Conservation (phyloP, 2,797 vertebrate species). For the Orientallactaga sibirica region DNA sequence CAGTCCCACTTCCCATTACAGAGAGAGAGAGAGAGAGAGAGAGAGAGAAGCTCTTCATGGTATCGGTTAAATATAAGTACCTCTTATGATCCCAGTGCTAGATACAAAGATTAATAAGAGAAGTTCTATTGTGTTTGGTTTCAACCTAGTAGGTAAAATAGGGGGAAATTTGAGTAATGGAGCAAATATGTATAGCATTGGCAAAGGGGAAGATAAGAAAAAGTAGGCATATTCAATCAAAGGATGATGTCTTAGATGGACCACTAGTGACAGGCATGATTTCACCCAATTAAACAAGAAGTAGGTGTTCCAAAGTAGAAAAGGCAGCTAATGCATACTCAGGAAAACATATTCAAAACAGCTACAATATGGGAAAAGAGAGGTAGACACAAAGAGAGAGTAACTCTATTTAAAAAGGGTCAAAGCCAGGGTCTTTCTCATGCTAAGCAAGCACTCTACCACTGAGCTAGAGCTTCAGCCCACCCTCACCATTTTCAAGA, state of each 20-base stretch:
- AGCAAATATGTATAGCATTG: background rate
- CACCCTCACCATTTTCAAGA: background rate
- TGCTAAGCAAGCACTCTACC: background rate
- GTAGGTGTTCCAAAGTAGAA: background rate
- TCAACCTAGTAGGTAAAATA: background rate
- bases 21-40: background rate
- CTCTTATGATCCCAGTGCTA: background rate
- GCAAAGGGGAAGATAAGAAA: background rate
- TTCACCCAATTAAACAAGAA: background rate
- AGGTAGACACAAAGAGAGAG: background rate
- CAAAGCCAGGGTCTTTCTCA: background rate
- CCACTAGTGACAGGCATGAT: background rate
- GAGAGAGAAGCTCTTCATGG: background rate
- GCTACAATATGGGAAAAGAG: too few species aligned
- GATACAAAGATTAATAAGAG: background rate
- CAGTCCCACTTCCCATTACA: background rate
- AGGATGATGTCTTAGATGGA: background rate
- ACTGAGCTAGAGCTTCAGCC: background rate
- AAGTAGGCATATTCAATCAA: background rate
- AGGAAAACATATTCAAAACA: background rate
- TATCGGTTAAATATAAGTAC: background rate
- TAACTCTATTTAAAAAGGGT: background rate
- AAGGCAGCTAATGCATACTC: background rate
- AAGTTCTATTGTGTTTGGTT: background rate
- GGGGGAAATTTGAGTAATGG: background rate